phyloP scores from a whole-genome alignment of 2,113 vertebrate species.

The Oncorhynchus clarkii region DNA sequence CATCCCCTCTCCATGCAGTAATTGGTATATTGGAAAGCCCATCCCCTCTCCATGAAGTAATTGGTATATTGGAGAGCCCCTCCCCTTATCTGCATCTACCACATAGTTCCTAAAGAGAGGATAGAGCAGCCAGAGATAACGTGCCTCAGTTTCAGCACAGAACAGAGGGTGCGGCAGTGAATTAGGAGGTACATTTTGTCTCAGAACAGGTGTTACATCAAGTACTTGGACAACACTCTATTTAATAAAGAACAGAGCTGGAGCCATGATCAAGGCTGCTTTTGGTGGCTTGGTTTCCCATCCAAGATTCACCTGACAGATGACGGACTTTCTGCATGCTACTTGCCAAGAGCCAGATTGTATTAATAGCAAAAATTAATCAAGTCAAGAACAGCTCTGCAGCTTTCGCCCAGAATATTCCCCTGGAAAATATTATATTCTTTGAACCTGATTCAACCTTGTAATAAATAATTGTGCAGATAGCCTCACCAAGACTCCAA shows the following conservation, averaged over 20 bases:
- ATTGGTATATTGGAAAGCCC: neutral
- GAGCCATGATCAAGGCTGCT: neutral
- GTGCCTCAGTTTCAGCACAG: neutral
- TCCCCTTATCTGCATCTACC: neutral
- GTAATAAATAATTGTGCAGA: slow-evolving; percentile 42
- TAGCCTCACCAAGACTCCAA: neutral
- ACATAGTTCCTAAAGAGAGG: neutral
- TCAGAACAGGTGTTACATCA: neutral
- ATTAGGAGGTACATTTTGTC: neutral
- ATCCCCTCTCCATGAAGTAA: neutral
- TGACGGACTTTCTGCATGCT: neutral
- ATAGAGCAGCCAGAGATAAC: slow-evolving; percentile 15
- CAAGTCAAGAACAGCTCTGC: slow-evolving; percentile 41
- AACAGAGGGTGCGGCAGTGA: neutral
- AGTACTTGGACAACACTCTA: neutral
- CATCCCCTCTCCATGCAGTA: neutral
- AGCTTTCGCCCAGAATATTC: slow-evolving; percentile 35
- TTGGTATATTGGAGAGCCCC: slow-evolving; percentile 8
- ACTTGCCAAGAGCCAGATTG: slow-evolving; percentile 47
- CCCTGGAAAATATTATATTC: slow-evolving; percentile 28
- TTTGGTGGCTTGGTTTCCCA: neutral
- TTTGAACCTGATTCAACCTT: slow-evolving; percentile 42
- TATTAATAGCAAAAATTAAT: slow-evolving; percentile 66
- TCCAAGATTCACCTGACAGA: slow-evolving; percentile 35
- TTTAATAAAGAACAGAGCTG: neutral